Percentiles rank a stretch among this genome's conserved stretches.
These are phyloP conservation scores for Chiloscyllium plagiosum DNA, from an alignment of 2,113 vertebrate species.

Conservation along the genomic window DNA sequence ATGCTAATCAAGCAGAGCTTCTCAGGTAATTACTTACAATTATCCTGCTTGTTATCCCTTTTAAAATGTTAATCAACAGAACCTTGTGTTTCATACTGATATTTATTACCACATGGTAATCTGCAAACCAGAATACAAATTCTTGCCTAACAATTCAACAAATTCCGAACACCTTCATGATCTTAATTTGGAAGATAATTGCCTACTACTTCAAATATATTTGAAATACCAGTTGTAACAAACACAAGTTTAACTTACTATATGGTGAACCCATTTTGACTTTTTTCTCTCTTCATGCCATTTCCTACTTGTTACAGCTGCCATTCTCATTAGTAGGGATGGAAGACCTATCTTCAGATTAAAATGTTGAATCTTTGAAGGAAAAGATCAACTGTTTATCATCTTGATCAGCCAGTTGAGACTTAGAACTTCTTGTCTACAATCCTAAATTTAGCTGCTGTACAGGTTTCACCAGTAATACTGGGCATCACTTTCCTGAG, in stretches of 20 bases:
- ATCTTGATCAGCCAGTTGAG: background rate
- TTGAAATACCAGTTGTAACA: background rate
- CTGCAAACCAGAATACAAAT: background rate
- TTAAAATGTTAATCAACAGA: background rate
- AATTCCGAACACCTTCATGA: background rate
- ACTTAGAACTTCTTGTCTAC: background rate
- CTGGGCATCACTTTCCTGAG: background rate
- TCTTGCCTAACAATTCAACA: background rate
- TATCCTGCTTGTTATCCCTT: background rate
- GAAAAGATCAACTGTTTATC: background rate
- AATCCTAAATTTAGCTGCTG: background rate
- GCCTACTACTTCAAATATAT: background rate
- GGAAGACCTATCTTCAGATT: background rate
- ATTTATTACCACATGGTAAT: background rate
- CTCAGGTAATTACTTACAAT: conserved; percentile 2
- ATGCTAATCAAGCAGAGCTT: background rate
- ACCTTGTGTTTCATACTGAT: background rate
- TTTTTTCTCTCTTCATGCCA: background rate
- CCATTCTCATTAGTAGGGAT: background rate
- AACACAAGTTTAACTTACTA: background rate
- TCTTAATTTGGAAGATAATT: background rate
- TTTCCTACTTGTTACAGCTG: background rate
- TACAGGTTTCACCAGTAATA: background rate
- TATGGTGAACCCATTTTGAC: background rate
- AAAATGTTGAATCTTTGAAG: background rate